Conservation (phyloP, 2,888 invertebrate genomes). For the Agrotis segetum region DNA sequence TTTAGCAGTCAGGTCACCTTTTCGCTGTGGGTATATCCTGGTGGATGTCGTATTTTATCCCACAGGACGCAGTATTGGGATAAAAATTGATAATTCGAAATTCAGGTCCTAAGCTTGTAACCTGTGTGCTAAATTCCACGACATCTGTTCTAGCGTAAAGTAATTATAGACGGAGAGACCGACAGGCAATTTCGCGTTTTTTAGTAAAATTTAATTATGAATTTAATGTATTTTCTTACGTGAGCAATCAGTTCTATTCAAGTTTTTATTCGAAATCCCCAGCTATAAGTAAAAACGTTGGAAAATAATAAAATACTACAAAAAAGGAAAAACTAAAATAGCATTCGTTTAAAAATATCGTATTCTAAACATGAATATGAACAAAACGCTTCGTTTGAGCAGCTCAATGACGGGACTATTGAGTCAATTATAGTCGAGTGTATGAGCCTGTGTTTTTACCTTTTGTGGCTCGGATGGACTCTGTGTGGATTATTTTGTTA, state of each 20-base stretch:
- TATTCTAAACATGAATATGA: conserved; percentile 3
- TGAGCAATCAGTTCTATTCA: not conserved
- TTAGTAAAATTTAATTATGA: no score
- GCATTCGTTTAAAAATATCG: not conserved
- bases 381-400: conserved; percentile 33
- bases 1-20: not conserved
- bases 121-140: no score
- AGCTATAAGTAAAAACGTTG: not conserved
- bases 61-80: no score
- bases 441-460: conserved; percentile 20
- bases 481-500: conserved; percentile 10
- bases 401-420: conserved; percentile 27
- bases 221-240: not conserved
- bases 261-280: not conserved
- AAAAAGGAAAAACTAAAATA: not conserved
- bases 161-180: no score
- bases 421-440: conserved; percentile 30
- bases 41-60: no score
- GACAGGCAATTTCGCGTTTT: no score
- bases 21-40: no score
- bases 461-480: conserved; percentile 8
- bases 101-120: no score
- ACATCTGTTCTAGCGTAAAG: no score
- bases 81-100: no score
- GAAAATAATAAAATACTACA: not conserved